Conservation (phyloP, 2,113 vertebrate genomes). For the Dicrurus megarhynchus region DNA sequence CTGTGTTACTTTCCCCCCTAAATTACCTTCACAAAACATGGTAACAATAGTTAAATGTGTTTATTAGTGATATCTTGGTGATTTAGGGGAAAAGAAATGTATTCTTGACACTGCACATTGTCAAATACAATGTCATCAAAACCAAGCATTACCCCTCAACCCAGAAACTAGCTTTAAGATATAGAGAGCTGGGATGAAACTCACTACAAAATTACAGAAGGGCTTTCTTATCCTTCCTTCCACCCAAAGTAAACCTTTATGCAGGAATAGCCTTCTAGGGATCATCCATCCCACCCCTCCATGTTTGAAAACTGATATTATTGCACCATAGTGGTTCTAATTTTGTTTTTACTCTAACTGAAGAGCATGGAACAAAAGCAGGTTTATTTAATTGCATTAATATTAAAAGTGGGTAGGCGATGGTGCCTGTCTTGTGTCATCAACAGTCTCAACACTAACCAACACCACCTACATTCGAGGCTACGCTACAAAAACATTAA, state of each 20-base stretch:
- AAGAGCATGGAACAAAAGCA: neutral
- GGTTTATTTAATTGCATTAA: neutral
- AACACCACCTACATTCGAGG: neutral
- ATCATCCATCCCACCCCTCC: neutral
- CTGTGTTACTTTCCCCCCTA: neutral
- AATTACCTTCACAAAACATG: neutral
- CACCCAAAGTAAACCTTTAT: neutral
- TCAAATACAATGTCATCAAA: neutral
- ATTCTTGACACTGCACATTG: neutral
- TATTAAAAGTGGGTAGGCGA: neutral
- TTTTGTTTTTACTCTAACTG: neutral
- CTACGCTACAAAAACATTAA: neutral
- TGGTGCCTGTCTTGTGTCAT: neutral
- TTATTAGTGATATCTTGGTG: neutral
- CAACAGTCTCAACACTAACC: neutral
- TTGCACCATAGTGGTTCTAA: neutral
- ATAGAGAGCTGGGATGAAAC: neutral
- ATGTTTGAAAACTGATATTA: neutral
- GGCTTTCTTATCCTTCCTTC: neutral
- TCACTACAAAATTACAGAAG: neutral
- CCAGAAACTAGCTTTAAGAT: neutral
- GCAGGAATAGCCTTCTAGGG: neutral
- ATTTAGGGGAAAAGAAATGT: neutral
- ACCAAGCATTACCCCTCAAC: neutral
- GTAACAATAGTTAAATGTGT: neutral